These are phyloP conservation scores for Piscicola geometra DNA, from an alignment of 2,888 invertebrate species.

Conservation along the genomic window DNA sequence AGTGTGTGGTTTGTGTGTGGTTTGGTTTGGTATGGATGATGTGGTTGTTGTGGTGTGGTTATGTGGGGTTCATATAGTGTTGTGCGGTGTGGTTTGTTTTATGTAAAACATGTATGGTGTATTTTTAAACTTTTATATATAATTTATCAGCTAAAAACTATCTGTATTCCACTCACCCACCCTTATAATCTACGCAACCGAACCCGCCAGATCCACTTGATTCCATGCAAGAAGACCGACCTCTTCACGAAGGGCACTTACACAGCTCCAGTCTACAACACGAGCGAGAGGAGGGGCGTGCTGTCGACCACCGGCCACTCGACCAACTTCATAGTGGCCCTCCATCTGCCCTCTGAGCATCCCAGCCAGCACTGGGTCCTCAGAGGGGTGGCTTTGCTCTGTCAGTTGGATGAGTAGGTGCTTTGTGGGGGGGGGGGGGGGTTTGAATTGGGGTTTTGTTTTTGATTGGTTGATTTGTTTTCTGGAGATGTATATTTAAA, in stretches of 20 bases:
- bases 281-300: constrained; percentile 40
- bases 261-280: constrained; percentile 57
- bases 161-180: too few relatives aligned
- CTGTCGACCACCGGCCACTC: constrained; percentile 58
- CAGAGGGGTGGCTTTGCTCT: constrained; percentile 42
- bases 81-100: too few relatives aligned
- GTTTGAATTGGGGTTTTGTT: neutral
- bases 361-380: constrained; percentile 39
- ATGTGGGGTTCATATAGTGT: too few relatives aligned
- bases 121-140: too few relatives aligned
- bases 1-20: neutral
- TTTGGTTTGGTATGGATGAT: neutral
- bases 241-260: constrained; percentile 64
- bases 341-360: constrained; percentile 40
- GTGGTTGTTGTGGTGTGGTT: too few relatives aligned
- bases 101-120: too few relatives aligned
- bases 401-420: constrained; percentile 41
- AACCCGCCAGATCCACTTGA: constrained; percentile 73
- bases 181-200: too few relatives aligned
- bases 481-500: neutral
- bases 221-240: constrained; percentile 68
- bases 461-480: neutral
- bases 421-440: neutral
- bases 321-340: constrained; percentile 42
- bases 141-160: too few relatives aligned